These are phyloP conservation scores for Microctonus brassicae DNA, from an alignment of 2,888 invertebrate genomes.

Conservation along the genomic window DNA sequence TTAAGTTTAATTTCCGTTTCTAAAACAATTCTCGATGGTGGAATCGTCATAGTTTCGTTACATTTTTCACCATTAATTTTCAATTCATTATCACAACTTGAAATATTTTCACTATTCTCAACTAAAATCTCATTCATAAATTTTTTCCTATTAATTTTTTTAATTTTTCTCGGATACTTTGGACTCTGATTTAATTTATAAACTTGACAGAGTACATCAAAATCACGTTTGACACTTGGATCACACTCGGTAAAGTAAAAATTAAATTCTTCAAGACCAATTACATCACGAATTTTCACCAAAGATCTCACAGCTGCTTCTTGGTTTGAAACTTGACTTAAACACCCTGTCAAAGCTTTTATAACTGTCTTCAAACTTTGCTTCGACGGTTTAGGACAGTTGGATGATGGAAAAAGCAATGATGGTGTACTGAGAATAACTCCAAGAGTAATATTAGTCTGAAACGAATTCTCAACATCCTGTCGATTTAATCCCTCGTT, in stretches of 20 bases:
- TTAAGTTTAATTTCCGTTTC: slow-evolving; percentile 88
- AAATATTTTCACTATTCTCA: not conserved
- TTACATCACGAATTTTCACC: slow-evolving; percentile 77
- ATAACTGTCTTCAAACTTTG: slow-evolving; percentile 59
- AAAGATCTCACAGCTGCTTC: slow-evolving; percentile 79
- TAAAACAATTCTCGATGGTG: slow-evolving; percentile 74
- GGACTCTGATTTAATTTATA: slow-evolving; percentile 67
- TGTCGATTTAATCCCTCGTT: slow-evolving; percentile 49
- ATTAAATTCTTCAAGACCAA: slow-evolving; percentile 78
- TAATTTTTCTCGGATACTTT: slow-evolving; percentile 20
- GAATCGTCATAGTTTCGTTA: slow-evolving; percentile 44
- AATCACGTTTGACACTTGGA: slow-evolving; percentile 72
- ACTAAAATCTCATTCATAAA: slow-evolving; percentile 57
- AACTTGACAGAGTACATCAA: slow-evolving; percentile 75
- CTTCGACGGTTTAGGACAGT: slow-evolving; percentile 51
- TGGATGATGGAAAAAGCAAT: slow-evolving; percentile 63
- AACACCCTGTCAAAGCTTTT: slow-evolving; percentile 67
- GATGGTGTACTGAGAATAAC: slow-evolving; percentile 67
- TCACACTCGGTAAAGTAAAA: slow-evolving; percentile 69
- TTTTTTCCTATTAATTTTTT: slow-evolving; percentile 18
- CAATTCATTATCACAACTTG: not conserved
- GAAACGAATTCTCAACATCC: slow-evolving; percentile 62
- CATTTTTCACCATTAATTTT: not conserved
- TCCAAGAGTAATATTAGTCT: slow-evolving; percentile 65
- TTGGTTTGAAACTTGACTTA: slow-evolving; percentile 72